Percentiles rank a stretch among this genome's conserved stretches.
Conservation (phyloP, 2,113 vertebrate genomes). For the Grantiella picta region DNA sequence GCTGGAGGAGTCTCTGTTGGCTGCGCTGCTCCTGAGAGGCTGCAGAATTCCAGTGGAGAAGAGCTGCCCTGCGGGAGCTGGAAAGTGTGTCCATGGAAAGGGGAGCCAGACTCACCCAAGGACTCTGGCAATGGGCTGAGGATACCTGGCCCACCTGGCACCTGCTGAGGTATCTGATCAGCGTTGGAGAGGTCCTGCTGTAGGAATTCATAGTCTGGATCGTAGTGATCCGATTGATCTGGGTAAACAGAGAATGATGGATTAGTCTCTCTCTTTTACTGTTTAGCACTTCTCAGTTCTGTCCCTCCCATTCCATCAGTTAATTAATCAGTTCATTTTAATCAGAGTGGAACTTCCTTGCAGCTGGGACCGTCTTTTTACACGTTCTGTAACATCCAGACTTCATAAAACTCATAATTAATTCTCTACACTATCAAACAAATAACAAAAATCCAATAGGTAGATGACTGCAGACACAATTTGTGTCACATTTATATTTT, state of each 20-base stretch:
- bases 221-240: constrained; percentile 98
- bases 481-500: background rate
- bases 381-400: background rate
- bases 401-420: background rate
- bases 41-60: constrained; percentile 59
- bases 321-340: background rate
- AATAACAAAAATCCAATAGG: background rate
- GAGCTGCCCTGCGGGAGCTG: constrained; percentile 68
- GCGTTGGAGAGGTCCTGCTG: constrained; percentile 91
- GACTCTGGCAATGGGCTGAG: constrained; percentile 93
- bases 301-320: background rate
- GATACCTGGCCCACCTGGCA: constrained; percentile 66
- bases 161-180: constrained; percentile 82
- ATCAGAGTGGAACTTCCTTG: background rate
- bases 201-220: constrained; percentile 97
- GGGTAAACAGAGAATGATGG: background rate
- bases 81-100: constrained; percentile 82
- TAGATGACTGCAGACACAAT: background rate
- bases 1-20: constrained; percentile 84
- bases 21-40: background rate
- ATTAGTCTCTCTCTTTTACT: background rate
- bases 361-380: background rate
- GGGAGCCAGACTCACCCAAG: constrained; percentile 82
- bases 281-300: background rate
- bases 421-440: background rate